These are phyloP conservation scores for Characodon lateralis DNA, from an alignment of 2,797 vertebrate species.

Conservation along the genomic window DNA sequence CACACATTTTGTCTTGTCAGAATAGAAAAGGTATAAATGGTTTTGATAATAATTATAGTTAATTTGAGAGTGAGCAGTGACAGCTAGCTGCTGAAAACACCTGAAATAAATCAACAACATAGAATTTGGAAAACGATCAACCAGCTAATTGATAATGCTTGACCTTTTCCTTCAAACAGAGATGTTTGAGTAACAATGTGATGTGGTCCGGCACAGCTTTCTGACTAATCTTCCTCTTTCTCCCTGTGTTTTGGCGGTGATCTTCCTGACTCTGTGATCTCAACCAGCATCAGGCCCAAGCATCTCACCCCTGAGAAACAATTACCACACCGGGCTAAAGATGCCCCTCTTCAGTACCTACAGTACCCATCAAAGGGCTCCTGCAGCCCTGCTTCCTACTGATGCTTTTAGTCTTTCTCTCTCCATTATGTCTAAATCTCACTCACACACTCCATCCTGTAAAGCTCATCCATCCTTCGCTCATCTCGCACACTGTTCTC, in stretches of 20 bases:
- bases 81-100: neutral
- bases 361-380: slow-evolving; percentile 63
- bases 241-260: slow-evolving; percentile 49
- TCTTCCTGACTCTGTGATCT: slow-evolving; percentile 65
- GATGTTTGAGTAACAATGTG: neutral
- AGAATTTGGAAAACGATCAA: neutral
- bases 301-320: slow-evolving; percentile 75
- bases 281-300: slow-evolving; percentile 65
- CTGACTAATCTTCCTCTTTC: slow-evolving; percentile 40
- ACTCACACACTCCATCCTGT: slow-evolving; percentile 29
- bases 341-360: slow-evolving; percentile 60
- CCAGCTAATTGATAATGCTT: neutral
- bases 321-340: slow-evolving; percentile 76
- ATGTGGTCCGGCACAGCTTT: slow-evolving; percentile 2
- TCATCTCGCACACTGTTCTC: neutral
- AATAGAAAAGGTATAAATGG: slow-evolving; percentile 1
- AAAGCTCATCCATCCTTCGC: slow-evolving; percentile 8
- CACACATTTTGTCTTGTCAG: neutral
- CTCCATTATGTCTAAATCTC: slow-evolving; percentile 36
- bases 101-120: neutral
- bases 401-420: slow-evolving; percentile 43
- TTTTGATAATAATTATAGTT: neutral
- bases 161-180: neutral
- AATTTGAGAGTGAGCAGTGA: neutral
- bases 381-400: slow-evolving; percentile 35